Base-by-base conservation (phyloP, 2,797 vertebrate genomes). In the Leucoraja ocellata region DNA sequence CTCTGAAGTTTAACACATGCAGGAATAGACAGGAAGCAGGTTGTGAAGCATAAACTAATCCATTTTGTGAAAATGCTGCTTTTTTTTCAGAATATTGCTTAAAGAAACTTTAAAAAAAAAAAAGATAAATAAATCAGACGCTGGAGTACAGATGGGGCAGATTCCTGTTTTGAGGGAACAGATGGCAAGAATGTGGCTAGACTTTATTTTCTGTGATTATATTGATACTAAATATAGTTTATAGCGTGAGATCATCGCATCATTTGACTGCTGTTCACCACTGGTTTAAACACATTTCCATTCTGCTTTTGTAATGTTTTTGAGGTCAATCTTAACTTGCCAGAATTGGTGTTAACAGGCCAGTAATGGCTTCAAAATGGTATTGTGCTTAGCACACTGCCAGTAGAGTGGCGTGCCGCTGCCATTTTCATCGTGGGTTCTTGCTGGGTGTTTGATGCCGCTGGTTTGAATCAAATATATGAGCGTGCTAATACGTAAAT, bases 21-120 rank as follows among this genome's bases (percentile, higher is more conserved):
- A 92, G 65, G 71, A 54, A 71, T 54, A 74, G 90, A 92, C 71
- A 92, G 90, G 23, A 92, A 76, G 39, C 46, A 76, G 23, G 71
- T 74, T 74, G 63, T 68, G 84, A 92, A 92, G 90, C 21, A 74
- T 39, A 92, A 92, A 76, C 71, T 8, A 74, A 54, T 54, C 25
- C 71, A 73, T 73, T 91, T 46, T 91, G 68, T 25, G 39, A 74
- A 91, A 91, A 25, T 25, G 39, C 39, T 76, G 36, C 73, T 54
- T 76, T 91, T 39, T 58, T 84, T 84, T 84, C 46, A 25, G 14
- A 61, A 11, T 28, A 63, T 61, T 61, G 4, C 81, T 84, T 84
- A 61, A 28, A 84, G 46, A 28, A 54, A 7, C 54, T 28, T 46
- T n/a, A n/a, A 32, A 2, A 46, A 58, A 83, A n/a, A 58, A 46